phyloP scores from a whole-genome alignment of 2,888 invertebrate species.

The Scaptomyza cyrtandrae region DNA sequence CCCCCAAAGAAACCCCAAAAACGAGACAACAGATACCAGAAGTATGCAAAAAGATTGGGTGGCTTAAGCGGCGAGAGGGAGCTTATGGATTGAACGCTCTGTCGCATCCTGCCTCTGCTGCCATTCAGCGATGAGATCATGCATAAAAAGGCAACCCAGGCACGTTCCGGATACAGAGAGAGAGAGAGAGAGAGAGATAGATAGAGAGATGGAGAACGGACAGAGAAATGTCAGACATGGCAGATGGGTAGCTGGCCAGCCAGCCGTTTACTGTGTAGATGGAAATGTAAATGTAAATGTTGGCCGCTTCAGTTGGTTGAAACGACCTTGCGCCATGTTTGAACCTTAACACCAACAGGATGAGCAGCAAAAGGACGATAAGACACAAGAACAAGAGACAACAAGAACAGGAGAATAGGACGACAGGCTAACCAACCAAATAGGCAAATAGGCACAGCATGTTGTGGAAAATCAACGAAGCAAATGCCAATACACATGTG shows the following conservation, averaged over 20 bases:
- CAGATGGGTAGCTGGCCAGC: constrained; percentile 22
- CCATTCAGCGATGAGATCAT: constrained; percentile 78
- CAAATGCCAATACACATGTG: constrained; percentile 78
- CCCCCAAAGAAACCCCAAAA: constrained; percentile 5
- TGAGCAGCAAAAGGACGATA: constrained; percentile 15
- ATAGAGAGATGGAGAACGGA: too few relatives aligned
- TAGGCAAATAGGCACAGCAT: constrained; percentile 79
- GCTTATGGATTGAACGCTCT: constrained; percentile 21
- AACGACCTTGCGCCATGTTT: constrained; percentile 79
- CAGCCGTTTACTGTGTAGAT: constrained; percentile 9
- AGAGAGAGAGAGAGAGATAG: background rate
- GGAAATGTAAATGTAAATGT: constrained; percentile 78
- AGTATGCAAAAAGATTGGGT: background rate
- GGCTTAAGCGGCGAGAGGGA: background rate
- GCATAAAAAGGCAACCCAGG: constrained; percentile 69
- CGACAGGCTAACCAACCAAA: constrained; percentile 10
- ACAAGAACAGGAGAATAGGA: background rate
- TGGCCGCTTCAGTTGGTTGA: constrained; percentile 60
- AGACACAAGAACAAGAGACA: background rate
- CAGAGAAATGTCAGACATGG: background rate
- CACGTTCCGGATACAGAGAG: constrained; percentile 45
- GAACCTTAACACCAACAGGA: constrained; percentile 70
- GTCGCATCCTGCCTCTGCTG: constrained; percentile 46
- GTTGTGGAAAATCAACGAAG: constrained; percentile 77
- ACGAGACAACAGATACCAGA: constrained; percentile 6